These are phyloP conservation scores for Mustelus asterias DNA, from an alignment of 2,113 vertebrate genomes.

Conservation along the genomic window DNA sequence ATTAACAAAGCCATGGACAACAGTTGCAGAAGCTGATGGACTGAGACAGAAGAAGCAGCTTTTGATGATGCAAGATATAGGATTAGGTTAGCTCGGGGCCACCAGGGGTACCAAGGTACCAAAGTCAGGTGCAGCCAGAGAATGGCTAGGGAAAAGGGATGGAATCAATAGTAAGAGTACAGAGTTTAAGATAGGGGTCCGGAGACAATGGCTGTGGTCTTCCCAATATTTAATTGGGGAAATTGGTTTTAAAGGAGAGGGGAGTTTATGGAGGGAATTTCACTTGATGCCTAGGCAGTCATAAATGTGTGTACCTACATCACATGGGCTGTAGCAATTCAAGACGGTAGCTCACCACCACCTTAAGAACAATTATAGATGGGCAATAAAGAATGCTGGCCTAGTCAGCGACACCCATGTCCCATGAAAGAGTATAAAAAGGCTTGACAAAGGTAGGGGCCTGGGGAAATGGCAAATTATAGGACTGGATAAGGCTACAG, in stretches of 20 bases:
- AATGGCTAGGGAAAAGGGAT: not conserved
- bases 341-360: no score
- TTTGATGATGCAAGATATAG: not conserved
- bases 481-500: not conserved
- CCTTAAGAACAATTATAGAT: no score
- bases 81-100: not conserved
- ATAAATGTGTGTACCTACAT: not conserved
- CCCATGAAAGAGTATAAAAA: no score
- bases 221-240: not conserved
- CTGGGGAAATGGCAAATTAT: not conserved
- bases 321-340: no score
- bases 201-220: not conserved
- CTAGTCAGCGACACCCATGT: no score
- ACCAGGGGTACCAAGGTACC: no score
- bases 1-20: not conserved
- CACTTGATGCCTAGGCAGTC: no score
- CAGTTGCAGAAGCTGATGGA: not conserved
- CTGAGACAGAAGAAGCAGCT: not conserved
- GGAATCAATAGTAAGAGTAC: not conserved
- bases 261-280: not conserved
- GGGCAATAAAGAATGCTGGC: no score
- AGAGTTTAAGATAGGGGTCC: not conserved
- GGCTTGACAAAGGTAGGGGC: not conserved
- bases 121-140: no score
- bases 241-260: not conserved